A percentile compares a stretch with the other conserved stretches of the same genome.
Evolutionary conservation across 1,140 invertebrate species (phyloP).

Genomic region (Caligus rogercresseyi): DNA sequence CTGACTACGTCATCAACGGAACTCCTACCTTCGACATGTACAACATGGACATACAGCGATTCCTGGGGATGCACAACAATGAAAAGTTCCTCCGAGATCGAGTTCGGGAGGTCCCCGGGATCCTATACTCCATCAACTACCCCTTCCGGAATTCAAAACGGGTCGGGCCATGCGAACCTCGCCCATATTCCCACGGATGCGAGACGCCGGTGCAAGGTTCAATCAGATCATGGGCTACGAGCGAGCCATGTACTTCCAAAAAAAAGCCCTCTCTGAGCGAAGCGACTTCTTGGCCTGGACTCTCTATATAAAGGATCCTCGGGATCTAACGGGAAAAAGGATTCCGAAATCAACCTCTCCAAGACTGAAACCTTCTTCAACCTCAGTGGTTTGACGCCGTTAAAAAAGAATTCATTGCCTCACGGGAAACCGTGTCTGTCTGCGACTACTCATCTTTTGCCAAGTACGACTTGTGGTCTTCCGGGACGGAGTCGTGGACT

Average conservation of each 20-base stretch:
- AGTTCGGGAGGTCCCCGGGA: conserved; percentile 70
- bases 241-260: conserved; percentile 70
- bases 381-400: conserved; percentile 85
- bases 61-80: conserved; percentile 88
- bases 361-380: conserved; percentile 38
- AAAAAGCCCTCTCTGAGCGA: conserved; percentile 1
- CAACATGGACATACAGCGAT: conserved; percentile 75
- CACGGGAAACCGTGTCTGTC: conserved; percentile 75
- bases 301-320: conserved; percentile 1
- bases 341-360: conserved; percentile 23
- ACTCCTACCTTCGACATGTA: conserved; percentile 66
- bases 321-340: neutral
- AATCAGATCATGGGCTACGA: conserved; percentile 98
- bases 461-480: conserved; percentile 71
- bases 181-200: conserved; percentile 78
- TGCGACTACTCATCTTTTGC: conserved; percentile 96
- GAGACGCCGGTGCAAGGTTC: conserved; percentile 84
- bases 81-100: conserved; percentile 74
- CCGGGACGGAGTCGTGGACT: conserved; percentile 45
- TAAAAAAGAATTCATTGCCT: conserved; percentile 73
- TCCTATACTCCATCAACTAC: conserved; percentile 64
- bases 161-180: conserved; percentile 79
- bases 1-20: conserved; percentile 70
- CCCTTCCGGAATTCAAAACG: conserved; percentile 40
- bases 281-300: neutral